A percentile compares a stretch with the other conserved stretches of the same genome.
phyloP scores from a whole-genome alignment of 2,113 vertebrate genomes.

The Uria aalge region DNA sequence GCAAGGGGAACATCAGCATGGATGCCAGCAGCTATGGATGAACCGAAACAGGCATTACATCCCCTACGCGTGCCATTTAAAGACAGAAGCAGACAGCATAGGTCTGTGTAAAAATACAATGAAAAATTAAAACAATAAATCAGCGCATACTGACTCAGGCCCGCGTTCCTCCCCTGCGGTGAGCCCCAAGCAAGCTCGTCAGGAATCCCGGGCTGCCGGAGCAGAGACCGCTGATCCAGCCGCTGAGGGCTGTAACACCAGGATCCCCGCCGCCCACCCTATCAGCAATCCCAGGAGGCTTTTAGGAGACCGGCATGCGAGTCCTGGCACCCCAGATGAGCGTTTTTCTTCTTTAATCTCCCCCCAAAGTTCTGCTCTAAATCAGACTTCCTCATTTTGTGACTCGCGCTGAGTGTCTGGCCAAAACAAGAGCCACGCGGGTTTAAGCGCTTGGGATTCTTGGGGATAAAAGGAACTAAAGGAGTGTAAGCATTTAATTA shows the following conservation, averaged over 20 bases:
- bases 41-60: background rate
- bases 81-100: background rate
- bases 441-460: background rate
- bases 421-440: background rate
- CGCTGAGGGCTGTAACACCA: background rate
- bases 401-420: accelerated
- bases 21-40: background rate
- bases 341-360: background rate
- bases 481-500: slow-evolving; percentile 54
- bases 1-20: background rate
- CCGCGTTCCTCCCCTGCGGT: background rate
- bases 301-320: background rate
- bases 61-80: background rate
- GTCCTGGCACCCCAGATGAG: accelerated
- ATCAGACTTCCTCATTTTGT: background rate
- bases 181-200: slow-evolving; percentile 27
- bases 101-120: background rate
- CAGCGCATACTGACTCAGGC: background rate
- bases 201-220: slow-evolving; percentile 2
- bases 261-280: accelerated
- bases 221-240: background rate
- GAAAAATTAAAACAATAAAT: background rate
- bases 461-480: slow-evolving; percentile 14
- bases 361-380: background rate
- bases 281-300: background rate